Base-by-base conservation (phyloP, 2,797 vertebrate species). In the Alexandromys oeconomus region DNA sequence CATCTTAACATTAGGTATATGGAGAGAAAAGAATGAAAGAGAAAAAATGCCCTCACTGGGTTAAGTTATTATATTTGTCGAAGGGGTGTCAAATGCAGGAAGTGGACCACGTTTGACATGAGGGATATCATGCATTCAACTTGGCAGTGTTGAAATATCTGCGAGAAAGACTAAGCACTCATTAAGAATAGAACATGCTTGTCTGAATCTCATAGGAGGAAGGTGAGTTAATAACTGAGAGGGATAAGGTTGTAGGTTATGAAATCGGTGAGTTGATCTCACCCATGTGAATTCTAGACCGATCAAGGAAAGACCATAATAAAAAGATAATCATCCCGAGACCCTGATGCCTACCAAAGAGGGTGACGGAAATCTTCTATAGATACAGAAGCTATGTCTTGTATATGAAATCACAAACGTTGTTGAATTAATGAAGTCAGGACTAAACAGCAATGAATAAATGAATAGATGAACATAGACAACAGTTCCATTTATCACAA, bases 321-420 rank as follows among this genome's bases (percentile, higher is more conserved):
- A 25, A 81, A 73, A 94, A 51, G 6, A 86, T 82, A 89, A 84
- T 91, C 76, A 95, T 14, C 7, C 54, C 48, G 91, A 79, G 43
- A 96, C 80, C 89, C 34, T 57, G 21, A 73, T 87, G 27, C 9
- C 37, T 37, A 91, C 46, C 77, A 86, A 93, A 69, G 19, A 91
- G 29, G 34, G 2, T 57, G 9, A 88, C 34, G 27, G 34, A 29
- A 29, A 48, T 25, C 71, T 15, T 43, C 54, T 67, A 21, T 3
- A 43, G 27, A 69, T 87, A 87, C 4, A 94, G 10, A 71, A 87
- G 85, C 3, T 54, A 14, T 61, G 10, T 34, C 61, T 81, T 37
- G 0, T 92, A 59, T 23, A 85, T 31, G 34, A 93, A 96, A 6
- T 78, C 81, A 40, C 61, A 86, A 95, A 40, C 34, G 76, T 59